These are phyloP conservation scores for Bicyclus anynana DNA, from an alignment of 1,140 invertebrate species.

Conservation along the genomic window DNA sequence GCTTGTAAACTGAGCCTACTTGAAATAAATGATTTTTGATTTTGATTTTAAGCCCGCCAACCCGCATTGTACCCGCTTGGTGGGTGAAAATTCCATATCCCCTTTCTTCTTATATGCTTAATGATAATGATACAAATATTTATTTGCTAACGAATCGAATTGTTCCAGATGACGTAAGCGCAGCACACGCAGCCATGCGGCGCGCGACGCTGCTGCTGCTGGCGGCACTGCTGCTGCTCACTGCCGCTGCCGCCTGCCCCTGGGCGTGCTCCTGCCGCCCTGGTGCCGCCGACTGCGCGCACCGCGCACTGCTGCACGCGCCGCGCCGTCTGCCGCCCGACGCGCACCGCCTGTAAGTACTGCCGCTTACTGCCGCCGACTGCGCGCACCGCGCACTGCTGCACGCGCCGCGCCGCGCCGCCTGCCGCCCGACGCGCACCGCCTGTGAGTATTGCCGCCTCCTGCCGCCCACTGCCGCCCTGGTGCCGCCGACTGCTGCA, in stretches of 20 bases:
- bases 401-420: slow-evolving; percentile 83
- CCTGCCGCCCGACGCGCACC: slow-evolving; percentile 85
- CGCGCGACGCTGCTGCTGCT: slow-evolving; percentile 28
- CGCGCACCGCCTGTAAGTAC: slow-evolving; percentile 91
- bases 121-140: no score
- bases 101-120: no score
- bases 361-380: slow-evolving; percentile 79
- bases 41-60: no score
- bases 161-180: slow-evolving; percentile 34
- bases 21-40: no score
- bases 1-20: no score
- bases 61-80: no score
- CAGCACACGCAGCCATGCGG: slow-evolving; percentile 15
- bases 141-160: not conserved
- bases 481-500: slow-evolving; percentile 85
- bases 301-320: slow-evolving; percentile 86
- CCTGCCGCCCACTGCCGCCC: slow-evolving; percentile 88
- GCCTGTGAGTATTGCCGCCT: slow-evolving; percentile 85
- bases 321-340: slow-evolving; percentile 86
- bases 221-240: slow-evolving; percentile 29
- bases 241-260: slow-evolving; percentile 83
- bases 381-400: slow-evolving; percentile 88
- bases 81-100: no score
- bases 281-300: slow-evolving; percentile 88
- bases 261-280: slow-evolving; percentile 88